Evolutionary conservation across 2,113 vertebrate genomes (phyloP).

Genomic region (Prietella phreatophila): DNA sequence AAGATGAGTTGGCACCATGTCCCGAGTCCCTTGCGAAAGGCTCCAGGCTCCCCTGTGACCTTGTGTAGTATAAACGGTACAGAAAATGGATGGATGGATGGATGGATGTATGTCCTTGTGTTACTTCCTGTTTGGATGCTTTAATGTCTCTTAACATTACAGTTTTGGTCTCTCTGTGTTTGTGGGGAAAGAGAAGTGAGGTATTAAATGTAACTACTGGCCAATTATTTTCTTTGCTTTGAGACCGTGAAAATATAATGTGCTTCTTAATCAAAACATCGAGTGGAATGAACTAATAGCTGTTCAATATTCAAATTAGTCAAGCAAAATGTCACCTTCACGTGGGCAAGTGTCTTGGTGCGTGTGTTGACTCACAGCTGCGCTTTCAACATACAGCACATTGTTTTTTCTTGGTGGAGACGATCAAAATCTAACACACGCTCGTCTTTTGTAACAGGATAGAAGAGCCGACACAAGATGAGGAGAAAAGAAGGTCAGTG

Average conservation of each 20-base stretch:
- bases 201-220: background rate
- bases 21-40: too few relatives aligned
- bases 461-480: constrained; percentile 85
- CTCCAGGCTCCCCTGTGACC: too few relatives aligned
- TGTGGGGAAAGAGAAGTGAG: background rate
- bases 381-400: background rate
- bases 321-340: background rate
- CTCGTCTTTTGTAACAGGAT: constrained; percentile 77
- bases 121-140: too few relatives aligned
- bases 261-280: background rate
- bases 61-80: too few relatives aligned
- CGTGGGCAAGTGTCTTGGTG: background rate
- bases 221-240: background rate
- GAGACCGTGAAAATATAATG: background rate
- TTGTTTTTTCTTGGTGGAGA: background rate
- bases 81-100: too few relatives aligned
- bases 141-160: background rate
- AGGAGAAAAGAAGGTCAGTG: constrained; percentile 89
- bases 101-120: too few relatives aligned
- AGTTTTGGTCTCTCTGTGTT: too few relatives aligned
- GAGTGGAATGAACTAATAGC: background rate
- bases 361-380: background rate
- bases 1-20: too few relatives aligned
- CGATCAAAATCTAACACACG: constrained; percentile 46
- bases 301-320: background rate